Base-by-base conservation (phyloP, 2,888 invertebrate species). In the Atethmia centrago region DNA sequence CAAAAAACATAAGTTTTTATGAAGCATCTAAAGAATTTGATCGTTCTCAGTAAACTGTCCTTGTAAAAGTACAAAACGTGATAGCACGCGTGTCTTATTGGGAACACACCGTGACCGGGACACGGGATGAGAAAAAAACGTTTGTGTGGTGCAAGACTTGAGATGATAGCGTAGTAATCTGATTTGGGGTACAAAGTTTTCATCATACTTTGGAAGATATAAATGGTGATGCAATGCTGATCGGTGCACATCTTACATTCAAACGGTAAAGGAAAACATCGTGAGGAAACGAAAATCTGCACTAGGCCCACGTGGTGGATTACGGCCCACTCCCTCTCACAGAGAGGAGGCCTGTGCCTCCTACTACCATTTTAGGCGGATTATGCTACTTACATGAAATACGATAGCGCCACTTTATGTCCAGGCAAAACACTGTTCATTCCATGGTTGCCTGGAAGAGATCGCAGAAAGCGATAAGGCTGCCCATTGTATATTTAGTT, bases 61-160 rank as follows among this genome's bases (percentile, higher is more conserved):
- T 79, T 82, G 82, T 36, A 36, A 36, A 36, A 36, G 36, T 63
- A 62, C 25, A 61, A 70, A 75, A 80, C 88, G 87, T 88, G 89
- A 82, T 79, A 76, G 80, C 82, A 71, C 82, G 88, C 81, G 81
- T 76, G 75, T 80, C 80, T 80, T 74, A 80, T 82, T 82, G 79
- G 74, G 81, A 72, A 79, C 83, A 79, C 61, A 78, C 84, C 87
- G 85, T 89, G 88, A 82, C 90, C 77, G 82, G 85, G 87, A 77
- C 85, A 25, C 68, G 72, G 77, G 75, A 65, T 75, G 61, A 56
- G 68, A 74, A 85, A 85, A 78, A 86, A 82, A 85, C 56, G 42
- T n/a, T 16, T 16, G 47, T 58, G 28, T 76, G 87, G 83, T 71
- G 12, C 66, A 87, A 82, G 68, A 12, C 12, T 47, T 12, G 28